Percentiles rank a stretch among this genome's conserved stretches.
phyloP scores from a whole-genome alignment of 2,113 vertebrate species.

The Hymenochirus boettgeri region DNA sequence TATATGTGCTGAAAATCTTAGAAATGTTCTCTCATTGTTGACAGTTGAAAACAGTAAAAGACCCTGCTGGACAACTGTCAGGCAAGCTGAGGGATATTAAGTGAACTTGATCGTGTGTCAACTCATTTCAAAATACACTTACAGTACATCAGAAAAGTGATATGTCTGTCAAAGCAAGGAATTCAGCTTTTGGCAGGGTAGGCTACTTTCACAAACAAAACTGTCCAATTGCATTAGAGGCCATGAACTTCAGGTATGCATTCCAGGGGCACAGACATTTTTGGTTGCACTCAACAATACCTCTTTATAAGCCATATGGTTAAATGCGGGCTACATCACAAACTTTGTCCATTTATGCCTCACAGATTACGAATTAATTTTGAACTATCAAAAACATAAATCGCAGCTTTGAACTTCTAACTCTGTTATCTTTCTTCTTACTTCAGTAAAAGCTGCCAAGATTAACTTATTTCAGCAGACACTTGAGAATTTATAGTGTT shows the following conservation, averaged over 20 bases:
- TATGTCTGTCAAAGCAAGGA: conserved; percentile 78
- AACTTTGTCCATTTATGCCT: conserved; percentile 45
- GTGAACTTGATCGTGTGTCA: conserved; percentile 73
- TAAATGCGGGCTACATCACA: conserved; percentile 51
- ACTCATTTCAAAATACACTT: conserved; percentile 61
- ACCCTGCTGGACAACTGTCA: conserved; percentile 67
- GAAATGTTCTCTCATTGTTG: conserved; percentile 48
- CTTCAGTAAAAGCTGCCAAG: conserved; percentile 51
- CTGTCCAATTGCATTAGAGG: conserved; percentile 82
- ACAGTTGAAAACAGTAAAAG: conserved; percentile 50
- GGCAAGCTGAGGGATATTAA: conserved; percentile 64
- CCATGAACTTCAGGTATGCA: conserved; percentile 73
- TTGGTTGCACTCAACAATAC: conserved; percentile 43
- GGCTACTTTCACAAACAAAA: conserved; percentile 71
- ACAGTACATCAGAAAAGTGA: conserved; percentile 74
- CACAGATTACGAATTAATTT: conserved; percentile 58
- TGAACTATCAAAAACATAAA: conserved; percentile 54
- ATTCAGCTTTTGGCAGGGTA: conserved; percentile 75
- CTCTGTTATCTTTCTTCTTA: conserved; percentile 41
- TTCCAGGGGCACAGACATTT: conserved; percentile 54
- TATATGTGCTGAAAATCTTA: conserved; percentile 43
- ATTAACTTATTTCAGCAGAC: conserved; percentile 53
- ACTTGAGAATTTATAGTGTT: conserved; percentile 52
- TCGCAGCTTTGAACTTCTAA: conserved; percentile 51
- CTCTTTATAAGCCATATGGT: conserved; percentile 51